These are phyloP conservation scores for Carpatolechia fugitivella DNA, from an alignment of 2,888 invertebrate genomes.

Conservation along the genomic window DNA sequence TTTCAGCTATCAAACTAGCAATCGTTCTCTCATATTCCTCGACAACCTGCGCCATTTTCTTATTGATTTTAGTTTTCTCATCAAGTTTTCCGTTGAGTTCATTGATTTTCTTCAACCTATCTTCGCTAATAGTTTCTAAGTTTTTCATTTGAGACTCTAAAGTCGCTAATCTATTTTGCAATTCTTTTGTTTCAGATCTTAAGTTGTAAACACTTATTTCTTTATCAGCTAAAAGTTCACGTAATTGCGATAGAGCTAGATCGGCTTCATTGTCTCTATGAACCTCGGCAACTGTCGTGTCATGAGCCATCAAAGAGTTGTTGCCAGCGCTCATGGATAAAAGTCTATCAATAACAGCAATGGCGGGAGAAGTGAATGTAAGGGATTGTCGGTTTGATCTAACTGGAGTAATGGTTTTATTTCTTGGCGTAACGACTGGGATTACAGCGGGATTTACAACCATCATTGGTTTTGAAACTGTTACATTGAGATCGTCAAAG, in stretches of 20 bases:
- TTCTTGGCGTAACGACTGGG: slow-evolving; percentile 51
- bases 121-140: slow-evolving; percentile 54
- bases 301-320: slow-evolving; percentile 46
- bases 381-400: slow-evolving; percentile 62
- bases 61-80: slow-evolving; percentile 69
- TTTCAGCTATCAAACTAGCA: slow-evolving; percentile 85
- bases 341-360: slow-evolving; percentile 74
- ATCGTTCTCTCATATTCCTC: slow-evolving; percentile 90
- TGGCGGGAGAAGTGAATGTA: slow-evolving; percentile 71
- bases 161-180: slow-evolving; percentile 63
- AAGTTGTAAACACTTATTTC: slow-evolving; percentile 75
- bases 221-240: slow-evolving; percentile 76
- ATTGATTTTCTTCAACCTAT: slow-evolving; percentile 57
- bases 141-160: slow-evolving; percentile 60
- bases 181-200: slow-evolving; percentile 67
- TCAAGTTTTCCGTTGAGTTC: slow-evolving; percentile 56
- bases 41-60: slow-evolving; percentile 82
- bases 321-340: slow-evolving; percentile 65
- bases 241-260: slow-evolving; percentile 59
- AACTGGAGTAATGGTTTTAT: slow-evolving; percentile 51
- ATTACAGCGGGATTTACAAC: slow-evolving; percentile 67
- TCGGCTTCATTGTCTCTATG: slow-evolving; percentile 57
- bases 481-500: slow-evolving; percentile 48
- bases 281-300: slow-evolving; percentile 39
- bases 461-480: slow-evolving; percentile 67